phyloP scores from a whole-genome alignment of 2,113 vertebrate genomes.

The Brachypteracias leptosomus region DNA sequence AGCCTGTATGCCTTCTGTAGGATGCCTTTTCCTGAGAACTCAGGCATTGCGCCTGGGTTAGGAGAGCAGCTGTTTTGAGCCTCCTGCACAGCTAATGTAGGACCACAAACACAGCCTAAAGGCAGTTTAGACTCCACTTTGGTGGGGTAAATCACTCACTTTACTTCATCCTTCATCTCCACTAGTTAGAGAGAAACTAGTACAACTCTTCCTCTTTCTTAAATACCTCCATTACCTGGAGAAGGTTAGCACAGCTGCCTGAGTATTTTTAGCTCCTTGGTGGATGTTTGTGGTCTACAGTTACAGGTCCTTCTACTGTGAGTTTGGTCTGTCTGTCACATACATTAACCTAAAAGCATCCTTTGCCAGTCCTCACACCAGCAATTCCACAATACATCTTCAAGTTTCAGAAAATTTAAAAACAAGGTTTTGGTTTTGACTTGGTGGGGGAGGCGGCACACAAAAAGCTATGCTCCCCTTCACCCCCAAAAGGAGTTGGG shows the following conservation, averaged over 20 bases:
- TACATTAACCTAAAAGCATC: neutral
- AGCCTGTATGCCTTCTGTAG: neutral
- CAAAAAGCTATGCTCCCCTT: neutral
- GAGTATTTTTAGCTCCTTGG: neutral
- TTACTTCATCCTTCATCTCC: neutral
- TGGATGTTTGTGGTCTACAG: neutral
- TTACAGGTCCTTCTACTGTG: neutral
- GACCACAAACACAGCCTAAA: neutral
- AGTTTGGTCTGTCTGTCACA: neutral
- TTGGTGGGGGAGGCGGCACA: accelerated
- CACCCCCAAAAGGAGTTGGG: neutral
- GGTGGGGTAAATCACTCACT: neutral
- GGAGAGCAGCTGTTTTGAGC: neutral
- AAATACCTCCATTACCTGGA: neutral
- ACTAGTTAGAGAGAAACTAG: neutral
- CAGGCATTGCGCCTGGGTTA: neutral
- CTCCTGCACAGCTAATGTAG: neutral
- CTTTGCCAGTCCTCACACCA: neutral
- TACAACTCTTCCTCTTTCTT: neutral
- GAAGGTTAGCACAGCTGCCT: neutral
- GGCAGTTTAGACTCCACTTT: neutral
- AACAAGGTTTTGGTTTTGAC: accelerated
- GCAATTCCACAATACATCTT: neutral
- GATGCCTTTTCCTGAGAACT: neutral
- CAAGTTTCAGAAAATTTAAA: neutral